Percentiles rank a stretch among this genome's conserved stretches.
These are phyloP conservation scores for Chironomus striatipennis DNA, from an alignment of 1,140 invertebrate species.

Conservation along the genomic window DNA sequence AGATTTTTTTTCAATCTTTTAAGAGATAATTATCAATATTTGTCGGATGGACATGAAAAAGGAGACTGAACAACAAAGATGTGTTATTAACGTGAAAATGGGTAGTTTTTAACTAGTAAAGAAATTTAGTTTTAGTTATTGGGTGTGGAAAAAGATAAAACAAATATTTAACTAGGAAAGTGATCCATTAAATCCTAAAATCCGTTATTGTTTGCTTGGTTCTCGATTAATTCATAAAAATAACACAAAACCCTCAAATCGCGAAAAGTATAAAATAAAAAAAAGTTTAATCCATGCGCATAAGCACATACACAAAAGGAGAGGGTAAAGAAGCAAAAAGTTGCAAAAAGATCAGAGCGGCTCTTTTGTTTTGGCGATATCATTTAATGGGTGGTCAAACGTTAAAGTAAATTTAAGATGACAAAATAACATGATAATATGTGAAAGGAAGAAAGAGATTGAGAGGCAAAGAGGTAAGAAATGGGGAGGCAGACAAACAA, in stretches of 20 bases:
- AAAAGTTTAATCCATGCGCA: no score
- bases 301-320: no score
- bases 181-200: not conserved
- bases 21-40: not conserved
- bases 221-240: not conserved
- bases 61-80: not conserved
- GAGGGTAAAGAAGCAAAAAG: not conserved
- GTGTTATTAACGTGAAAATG: slow-evolving; percentile 23
- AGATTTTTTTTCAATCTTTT: not conserved
- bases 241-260: not conserved
- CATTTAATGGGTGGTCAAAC: slow-evolving; percentile 20
- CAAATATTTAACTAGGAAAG: slow-evolving; percentile 15
- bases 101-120: not conserved
- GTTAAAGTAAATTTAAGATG: slow-evolving; percentile 21
- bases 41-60: slow-evolving; percentile 18
- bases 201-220: not conserved
- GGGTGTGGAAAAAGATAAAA: slow-evolving; percentile 18
- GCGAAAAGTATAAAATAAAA: no score
- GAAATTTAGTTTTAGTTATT: not conserved
- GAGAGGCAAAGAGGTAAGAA: no score
- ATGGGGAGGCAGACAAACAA: not conserved
- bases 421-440: slow-evolving; percentile 23
- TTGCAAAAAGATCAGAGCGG: slow-evolving; percentile 12
- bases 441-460: not conserved
- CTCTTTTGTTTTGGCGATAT: slow-evolving; percentile 4